Evolutionary conservation across 2,797 vertebrate genomes (phyloP).

Genomic region (Bradypodion ventrale): DNA sequence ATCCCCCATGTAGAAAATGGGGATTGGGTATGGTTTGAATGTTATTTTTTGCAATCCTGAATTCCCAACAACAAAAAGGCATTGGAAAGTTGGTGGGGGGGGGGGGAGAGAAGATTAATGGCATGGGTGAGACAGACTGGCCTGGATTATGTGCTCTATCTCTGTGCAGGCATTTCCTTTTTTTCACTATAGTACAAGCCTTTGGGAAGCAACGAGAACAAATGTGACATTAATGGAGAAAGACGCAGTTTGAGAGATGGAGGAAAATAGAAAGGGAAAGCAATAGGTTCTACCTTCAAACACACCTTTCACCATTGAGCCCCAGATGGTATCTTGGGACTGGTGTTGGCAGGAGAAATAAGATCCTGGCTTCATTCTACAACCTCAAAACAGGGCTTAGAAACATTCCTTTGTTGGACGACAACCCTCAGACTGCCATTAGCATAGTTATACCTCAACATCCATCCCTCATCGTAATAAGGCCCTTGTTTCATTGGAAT

Average conservation of each 20-base stretch:
- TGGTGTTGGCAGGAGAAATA: not conserved
- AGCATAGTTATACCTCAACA: no score
- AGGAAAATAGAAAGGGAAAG: slow-evolving; percentile 11
- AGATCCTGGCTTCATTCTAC: no score
- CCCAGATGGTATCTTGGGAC: not conserved
- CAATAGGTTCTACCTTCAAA: no score
- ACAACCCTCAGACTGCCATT: no score
- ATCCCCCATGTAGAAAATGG: not conserved
- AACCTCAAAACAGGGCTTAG: no score
- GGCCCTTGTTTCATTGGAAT: no score
- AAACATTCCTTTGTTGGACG: no score
- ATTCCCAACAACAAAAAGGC: slow-evolving; percentile 24
- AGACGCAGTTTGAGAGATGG: not conserved
- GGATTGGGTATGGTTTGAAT: not conserved
- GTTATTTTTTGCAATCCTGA: slow-evolving; percentile 38
- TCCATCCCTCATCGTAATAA: no score
- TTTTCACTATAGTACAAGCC: not conserved
- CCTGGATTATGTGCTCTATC: not conserved
- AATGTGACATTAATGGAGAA: no score
- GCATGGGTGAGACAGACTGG: not conserved
- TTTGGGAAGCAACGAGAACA: no score
- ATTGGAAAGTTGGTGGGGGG: not conserved
- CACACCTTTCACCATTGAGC: not conserved
- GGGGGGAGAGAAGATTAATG: not conserved
- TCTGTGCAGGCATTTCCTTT: slow-evolving; percentile 51